Evolutionary conservation across 2,113 vertebrate genomes (phyloP), one percentile per base, ranked within the genome.

Genomic region (Albula goreensis): DNA sequence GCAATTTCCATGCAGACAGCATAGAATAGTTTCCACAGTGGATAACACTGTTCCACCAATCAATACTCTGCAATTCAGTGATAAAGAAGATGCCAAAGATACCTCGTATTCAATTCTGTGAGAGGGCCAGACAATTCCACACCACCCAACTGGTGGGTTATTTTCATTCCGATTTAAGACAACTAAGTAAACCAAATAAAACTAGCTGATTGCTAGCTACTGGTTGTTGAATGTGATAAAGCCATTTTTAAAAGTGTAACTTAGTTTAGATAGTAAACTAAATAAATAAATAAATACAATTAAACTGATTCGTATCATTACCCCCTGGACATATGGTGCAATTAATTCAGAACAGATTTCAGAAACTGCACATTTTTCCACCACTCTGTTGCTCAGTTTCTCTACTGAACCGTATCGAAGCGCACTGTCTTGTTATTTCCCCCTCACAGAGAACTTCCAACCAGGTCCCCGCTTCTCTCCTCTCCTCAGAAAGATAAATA

Each of bases 111-210:
- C 78, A 60, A 85, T 80, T 80, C 25, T 48, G 51, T 22, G 22
- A 78, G 83, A 77, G 17, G 31, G 25, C 74, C 50, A 50, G 41
- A 60, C 78, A 81, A 85, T 78, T 79, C 56, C 83, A n/a, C n/a
- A 22, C n/a, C 51, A n/a, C 3, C 63, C 17, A 48, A 17, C 15
- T n/a, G 9, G 77, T 11, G 51, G 22, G 51, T 2, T 22, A 25
- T 80, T 31, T 78, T 10, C 78, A n/a, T 85, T 80, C 19, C 52
- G 19, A 25, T 50, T 63, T n/a, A 56, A 78, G 48, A 52, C 41
- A 80, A 66, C 66, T 80, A 57, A 41, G 6, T 50, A 63, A 15
- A 15, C 17, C 66, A 85, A 57, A 41, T 13, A 60, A 63, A 15
- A 15, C 17, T 6, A 53, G 78, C 41, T 63, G 53, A 41, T 41